phyloP scores from a whole-genome alignment of 2,113 vertebrate genomes.

The Pituophis catenifer region DNA sequence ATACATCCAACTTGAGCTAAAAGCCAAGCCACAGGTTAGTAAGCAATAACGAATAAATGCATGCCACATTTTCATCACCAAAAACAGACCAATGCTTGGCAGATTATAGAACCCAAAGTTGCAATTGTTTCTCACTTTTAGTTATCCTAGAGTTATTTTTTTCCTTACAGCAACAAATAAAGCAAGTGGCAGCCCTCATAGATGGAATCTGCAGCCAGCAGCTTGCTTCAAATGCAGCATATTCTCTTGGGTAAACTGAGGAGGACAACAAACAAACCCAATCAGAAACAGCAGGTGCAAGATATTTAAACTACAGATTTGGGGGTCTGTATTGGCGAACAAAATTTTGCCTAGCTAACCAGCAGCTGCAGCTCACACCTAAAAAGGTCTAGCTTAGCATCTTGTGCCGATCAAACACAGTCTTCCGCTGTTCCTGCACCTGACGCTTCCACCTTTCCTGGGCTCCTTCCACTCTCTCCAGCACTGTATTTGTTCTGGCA shows the following conservation, averaged over 20 bases:
- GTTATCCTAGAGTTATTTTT: neutral
- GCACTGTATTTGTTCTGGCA: slow-evolving; percentile 81
- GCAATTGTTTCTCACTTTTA: neutral
- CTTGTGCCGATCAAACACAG: slow-evolving; percentile 94
- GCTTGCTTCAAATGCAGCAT: slow-evolving; percentile 3
- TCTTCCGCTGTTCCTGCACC: slow-evolving; percentile 95
- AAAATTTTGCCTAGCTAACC: accelerated
- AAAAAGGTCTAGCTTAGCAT: slow-evolving; percentile 83
- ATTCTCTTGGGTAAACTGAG: neutral
- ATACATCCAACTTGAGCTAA: too few species aligned
- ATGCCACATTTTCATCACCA: neutral
- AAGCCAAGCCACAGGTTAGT: neutral
- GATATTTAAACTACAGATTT: slow-evolving; percentile 3
- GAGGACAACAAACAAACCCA: accelerated
- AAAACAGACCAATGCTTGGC: accelerated
- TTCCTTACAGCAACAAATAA: neutral
- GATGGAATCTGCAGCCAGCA: slow-evolving; percentile 1
- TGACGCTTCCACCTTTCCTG: slow-evolving; percentile 97
- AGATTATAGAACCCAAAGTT: neutral
- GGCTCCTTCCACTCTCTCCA: slow-evolving; percentile 91
- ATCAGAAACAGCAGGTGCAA: neutral
- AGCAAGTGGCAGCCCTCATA: neutral
- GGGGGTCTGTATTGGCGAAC: neutral
- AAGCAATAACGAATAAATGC: neutral
- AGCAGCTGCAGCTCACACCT: neutral